Conservation (phyloP, 2,113 vertebrate species). For the Leptocoma aspasia region DNA sequence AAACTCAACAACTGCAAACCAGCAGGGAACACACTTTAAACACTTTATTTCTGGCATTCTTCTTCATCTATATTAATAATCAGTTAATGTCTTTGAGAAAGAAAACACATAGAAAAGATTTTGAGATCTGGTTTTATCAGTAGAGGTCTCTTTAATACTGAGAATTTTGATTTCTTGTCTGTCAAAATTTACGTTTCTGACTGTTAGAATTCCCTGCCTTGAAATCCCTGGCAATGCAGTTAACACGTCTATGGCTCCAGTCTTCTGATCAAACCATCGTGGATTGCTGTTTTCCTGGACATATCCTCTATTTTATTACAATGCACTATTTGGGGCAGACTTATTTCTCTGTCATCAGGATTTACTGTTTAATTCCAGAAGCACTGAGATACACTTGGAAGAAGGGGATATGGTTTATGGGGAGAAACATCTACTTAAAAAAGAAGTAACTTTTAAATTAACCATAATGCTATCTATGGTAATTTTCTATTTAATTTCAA, state of each 20-base stretch:
- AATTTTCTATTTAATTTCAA: constrained; percentile 18
- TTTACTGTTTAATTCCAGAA: constrained; percentile 15
- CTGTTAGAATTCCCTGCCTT: not conserved
- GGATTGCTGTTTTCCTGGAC: not conserved
- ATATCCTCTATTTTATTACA: not conserved
- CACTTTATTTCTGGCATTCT: not conserved
- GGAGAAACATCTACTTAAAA: not conserved
- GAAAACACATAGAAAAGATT: not conserved
- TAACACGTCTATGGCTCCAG: not conserved
- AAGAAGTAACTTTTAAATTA: not conserved
- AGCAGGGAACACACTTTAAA: not conserved
- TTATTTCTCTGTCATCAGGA: not conserved
- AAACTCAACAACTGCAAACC: not conserved
- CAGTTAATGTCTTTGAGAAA: not conserved
- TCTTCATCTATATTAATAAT: not conserved
- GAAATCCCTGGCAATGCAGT: not conserved
- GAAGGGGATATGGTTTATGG: not conserved
- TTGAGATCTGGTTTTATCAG: not conserved
- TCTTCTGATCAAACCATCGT: not conserved
- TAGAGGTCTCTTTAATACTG: not conserved
- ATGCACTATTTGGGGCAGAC: not conserved
- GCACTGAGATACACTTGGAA: not conserved
- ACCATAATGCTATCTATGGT: not conserved
- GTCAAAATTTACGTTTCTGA: not conserved
- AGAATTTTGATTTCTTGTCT: not conserved